Base-by-base conservation (phyloP, 1,140 invertebrate species). In the Tetraneura akinire region DNA sequence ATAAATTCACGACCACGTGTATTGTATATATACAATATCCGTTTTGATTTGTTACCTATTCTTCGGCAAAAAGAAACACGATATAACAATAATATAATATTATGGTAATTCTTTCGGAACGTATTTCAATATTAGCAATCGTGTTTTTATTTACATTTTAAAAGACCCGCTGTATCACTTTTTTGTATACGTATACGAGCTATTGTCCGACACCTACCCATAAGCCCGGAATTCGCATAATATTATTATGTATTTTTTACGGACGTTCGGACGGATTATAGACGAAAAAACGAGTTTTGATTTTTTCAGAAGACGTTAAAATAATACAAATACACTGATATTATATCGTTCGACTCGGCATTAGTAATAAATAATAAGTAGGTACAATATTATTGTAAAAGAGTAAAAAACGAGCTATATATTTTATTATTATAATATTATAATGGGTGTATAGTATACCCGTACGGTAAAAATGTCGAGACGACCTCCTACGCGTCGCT, bases 121-220 rank as follows among this genome's bases (percentile, higher is more conserved):
- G 45, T 51, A 68, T 68, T 68, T 68, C 66, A 68, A 68, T n/a
- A n/a, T 68, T 68, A 37, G 37, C 66, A 49, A 70, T 70, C 49
- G 66, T 70, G 45, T 70, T 70, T 66, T 71, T 71, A 71, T 71
- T 71, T 51, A 51, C 68, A 29, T 71, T 71, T 71, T 51, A 45
- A 71, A 51, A 29, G 68, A 71, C 51, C 14, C 68, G 3, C 66
- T n/a, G 5, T 21, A 47, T 47, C 32, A 13, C 23, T 23, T 18
- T 47, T 62, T 47, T 13, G 9, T 47, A 62, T 16, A 16, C n/a
- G 37, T 21, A n/a, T 47, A 14, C 45, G 10, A 26, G 5, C 14
- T 68, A 6, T 47, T 1, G 66, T 47, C 66, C 10, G 66, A 47
- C 66, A 68, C 64, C 64, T 66, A 37, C 32, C 32, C n/a, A n/a